phyloP scores from a whole-genome alignment of 2,113 vertebrate species.

The Macquaria ambigua region DNA sequence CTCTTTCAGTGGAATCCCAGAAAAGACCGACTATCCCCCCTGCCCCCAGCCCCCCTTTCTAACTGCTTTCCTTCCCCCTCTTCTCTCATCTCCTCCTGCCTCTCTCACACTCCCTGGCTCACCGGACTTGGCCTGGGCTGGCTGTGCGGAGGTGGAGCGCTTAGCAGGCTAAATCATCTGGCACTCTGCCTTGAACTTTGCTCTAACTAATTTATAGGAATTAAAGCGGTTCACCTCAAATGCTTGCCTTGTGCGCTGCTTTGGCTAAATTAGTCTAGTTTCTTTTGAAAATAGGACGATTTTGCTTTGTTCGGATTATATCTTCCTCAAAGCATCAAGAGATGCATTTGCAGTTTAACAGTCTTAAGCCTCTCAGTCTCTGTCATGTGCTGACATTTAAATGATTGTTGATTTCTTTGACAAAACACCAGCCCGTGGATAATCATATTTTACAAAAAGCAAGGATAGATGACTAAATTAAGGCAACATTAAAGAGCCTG shows the following conservation, averaged over 20 bases:
- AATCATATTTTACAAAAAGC: slow-evolving; percentile 51
- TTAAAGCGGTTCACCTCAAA: slow-evolving; percentile 77
- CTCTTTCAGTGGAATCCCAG: slow-evolving; percentile 45
- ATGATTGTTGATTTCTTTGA: slow-evolving; percentile 36
- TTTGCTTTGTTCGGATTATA: slow-evolving; percentile 40
- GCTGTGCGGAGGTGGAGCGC: slow-evolving; percentile 75
- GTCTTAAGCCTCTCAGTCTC: slow-evolving; percentile 37
- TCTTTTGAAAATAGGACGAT: slow-evolving; percentile 6
- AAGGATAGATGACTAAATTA: slow-evolving; percentile 27
- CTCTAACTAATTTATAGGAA: slow-evolving; percentile 83
- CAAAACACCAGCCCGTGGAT: slow-evolving; percentile 31
- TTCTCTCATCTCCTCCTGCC: slow-evolving; percentile 41
- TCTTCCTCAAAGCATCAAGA: slow-evolving; percentile 23
- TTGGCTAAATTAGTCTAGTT: slow-evolving; percentile 58
- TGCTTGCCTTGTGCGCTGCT: slow-evolving; percentile 56
- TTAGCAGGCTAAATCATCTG: slow-evolving; percentile 80
- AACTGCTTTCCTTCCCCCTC: slow-evolving; percentile 36
- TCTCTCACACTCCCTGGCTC: slow-evolving; percentile 46
- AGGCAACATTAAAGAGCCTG: slow-evolving; percentile 24
- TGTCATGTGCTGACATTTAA: slow-evolving; percentile 49
- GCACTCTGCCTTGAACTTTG: slow-evolving; percentile 80
- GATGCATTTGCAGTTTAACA: slow-evolving; percentile 35
- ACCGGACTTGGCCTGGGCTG: slow-evolving; percentile 61
- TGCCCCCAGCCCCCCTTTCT: neutral
- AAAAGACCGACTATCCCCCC: slow-evolving; percentile 25